Base-by-base conservation (phyloP, 2,888 invertebrate genomes). In the Crossocerus cetratus region DNA sequence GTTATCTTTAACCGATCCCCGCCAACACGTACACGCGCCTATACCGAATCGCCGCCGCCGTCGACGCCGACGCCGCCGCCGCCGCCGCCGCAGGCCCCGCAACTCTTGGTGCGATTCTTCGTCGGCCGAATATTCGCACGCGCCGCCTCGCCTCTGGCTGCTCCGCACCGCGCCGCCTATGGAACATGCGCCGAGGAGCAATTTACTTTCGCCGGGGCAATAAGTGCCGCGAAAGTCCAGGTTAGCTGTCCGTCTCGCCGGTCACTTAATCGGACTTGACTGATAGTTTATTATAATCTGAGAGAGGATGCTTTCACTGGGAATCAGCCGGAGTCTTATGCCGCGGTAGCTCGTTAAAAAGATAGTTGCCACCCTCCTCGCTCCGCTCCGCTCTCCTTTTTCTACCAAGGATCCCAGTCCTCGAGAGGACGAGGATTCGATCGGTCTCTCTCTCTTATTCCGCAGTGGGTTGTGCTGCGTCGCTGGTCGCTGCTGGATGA, bases 1-100 rank as follows among this genome's bases (percentile, higher is more conserved):
- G 82, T 83, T 82, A 82, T 82, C 80, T 78, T 32, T 72, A 76
- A 53, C 55, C 42, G 70, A 70, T 55, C 63, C 66, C 32, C 23
- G 49, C 32, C 8, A 32, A 32, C 32, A 32, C 42, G 55, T 72
- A 67, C 53, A 60, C 64, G 61, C 69, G 55, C 55, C 61, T 23
- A n/a, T n/a, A 57, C 69, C 61, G 65, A 74, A 69, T 67, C 61
- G 64, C 43, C 57, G 65, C 56, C 56, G 32, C 16, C 60, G 53
- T n/a, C n/a, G n/a, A 59, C 42, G 53, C 53, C 21, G 62, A 54
- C 55, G 57, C 43, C 57, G 53, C 57, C 62, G 59, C 57, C 43
- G 8, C 32, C 32, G 11, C 32, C 32, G 32, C 32, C 32, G 5
- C 32, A 32, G 32, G 59, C 42, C 44, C 54, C n/a, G n/a, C 22